A percentile compares a stretch with the other conserved stretches of the same genome.
These are phyloP conservation scores for Andrena trimmerana DNA, from an alignment of 2,888 invertebrate species.

Conservation along the genomic window DNA sequence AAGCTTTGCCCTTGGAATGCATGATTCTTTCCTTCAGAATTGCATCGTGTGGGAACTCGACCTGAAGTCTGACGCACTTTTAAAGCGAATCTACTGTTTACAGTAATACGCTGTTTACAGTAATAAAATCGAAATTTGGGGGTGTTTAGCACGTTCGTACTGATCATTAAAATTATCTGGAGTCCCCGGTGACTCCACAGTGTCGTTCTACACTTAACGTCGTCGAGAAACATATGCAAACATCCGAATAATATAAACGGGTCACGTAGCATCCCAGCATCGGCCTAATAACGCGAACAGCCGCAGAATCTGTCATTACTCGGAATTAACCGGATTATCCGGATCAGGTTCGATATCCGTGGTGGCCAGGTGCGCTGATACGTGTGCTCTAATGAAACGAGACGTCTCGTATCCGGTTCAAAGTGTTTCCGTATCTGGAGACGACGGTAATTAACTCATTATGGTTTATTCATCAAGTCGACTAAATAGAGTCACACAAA, in stretches of 20 bases:
- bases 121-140: too few species aligned
- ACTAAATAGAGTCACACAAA: neutral
- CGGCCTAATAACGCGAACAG: constrained; percentile 49
- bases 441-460: constrained; percentile 18
- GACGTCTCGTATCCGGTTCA: constrained; percentile 19
- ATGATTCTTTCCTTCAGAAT: too few species aligned
- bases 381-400: constrained; percentile 34
- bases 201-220: neutral
- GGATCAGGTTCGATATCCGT: constrained; percentile 58
- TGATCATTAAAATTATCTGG: too few species aligned
- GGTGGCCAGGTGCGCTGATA: constrained; percentile 47
- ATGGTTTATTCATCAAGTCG: too few species aligned
- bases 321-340: constrained; percentile 63
- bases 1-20: too few species aligned
- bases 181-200: too few species aligned
- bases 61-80: too few species aligned
- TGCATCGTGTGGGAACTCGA: too few species aligned
- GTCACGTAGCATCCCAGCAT: constrained; percentile 25
- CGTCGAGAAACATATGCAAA: constrained; percentile 27
- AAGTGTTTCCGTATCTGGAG: constrained; percentile 16
- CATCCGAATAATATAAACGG: constrained; percentile 52
- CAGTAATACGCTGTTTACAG: too few species aligned
- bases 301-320: constrained; percentile 63
- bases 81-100: too few species aligned
- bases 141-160: too few species aligned